Evolutionary conservation across 2,797 vertebrate species (phyloP).

Genomic region (Enteromius treurensis): DNA sequence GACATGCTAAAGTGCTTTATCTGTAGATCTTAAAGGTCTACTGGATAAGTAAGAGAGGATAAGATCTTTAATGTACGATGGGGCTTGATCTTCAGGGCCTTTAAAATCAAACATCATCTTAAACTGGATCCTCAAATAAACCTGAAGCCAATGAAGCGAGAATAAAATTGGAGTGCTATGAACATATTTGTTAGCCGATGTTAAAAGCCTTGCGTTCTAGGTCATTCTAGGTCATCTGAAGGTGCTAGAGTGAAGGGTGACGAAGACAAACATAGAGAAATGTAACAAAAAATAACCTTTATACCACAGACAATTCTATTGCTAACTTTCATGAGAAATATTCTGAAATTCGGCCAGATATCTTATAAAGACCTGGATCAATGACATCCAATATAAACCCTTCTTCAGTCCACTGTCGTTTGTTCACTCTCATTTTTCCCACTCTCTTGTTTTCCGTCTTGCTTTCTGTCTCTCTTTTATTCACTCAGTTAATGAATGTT

Average conservation of each 20-base stretch:
- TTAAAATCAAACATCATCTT: neutral
- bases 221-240: neutral
- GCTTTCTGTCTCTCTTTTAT: neutral
- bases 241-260: neutral
- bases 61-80: neutral
- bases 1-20: neutral
- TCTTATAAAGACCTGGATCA: neutral
- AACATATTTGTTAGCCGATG: neutral
- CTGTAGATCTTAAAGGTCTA: neutral
- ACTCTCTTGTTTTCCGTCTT: neutral
- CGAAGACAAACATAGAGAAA: neutral
- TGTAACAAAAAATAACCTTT: neutral
- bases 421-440: neutral
- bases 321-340: neutral
- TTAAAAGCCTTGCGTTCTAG: neutral
- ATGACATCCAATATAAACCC: neutral
- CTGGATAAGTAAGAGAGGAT: neutral
- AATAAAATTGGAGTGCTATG: neutral
- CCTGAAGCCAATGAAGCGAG: neutral
- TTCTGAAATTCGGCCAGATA: neutral
- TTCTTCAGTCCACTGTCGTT: neutral
- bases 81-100: neutral
- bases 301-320: neutral
- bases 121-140: slow-evolving; percentile 3
- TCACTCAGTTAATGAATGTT: neutral